Evolutionary conservation across 2,797 vertebrate genomes (phyloP).

Genomic region (Arremon aurantiirostris): DNA sequence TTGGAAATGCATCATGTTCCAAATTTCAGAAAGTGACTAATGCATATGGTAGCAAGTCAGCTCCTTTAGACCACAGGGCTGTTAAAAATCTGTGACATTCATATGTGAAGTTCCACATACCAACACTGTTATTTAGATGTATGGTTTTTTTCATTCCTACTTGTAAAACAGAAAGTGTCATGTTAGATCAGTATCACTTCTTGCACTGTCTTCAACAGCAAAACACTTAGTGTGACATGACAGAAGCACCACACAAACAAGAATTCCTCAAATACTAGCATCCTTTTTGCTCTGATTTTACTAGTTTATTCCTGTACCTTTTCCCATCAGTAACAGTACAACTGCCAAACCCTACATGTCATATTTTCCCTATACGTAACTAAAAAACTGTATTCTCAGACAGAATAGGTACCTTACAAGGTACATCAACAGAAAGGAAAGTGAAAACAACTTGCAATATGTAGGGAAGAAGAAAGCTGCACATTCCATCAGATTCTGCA

Average conservation of each 20-base stretch:
- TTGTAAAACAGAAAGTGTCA: background rate
- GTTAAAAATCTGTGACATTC: background rate
- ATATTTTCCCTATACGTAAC: background rate
- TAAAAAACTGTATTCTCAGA: background rate
- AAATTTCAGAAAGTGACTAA: background rate
- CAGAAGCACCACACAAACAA: background rate
- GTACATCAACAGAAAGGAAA: background rate
- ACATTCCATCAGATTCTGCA: background rate
- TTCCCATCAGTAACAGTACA: background rate
- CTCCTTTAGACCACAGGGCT: background rate
- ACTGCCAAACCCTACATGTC: background rate
- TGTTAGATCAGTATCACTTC: background rate
- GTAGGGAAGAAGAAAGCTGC: background rate
- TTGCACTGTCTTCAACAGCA: background rate
- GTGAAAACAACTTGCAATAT: background rate
- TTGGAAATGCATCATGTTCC: background rate
- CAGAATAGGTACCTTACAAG: background rate
- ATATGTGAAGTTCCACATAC: background rate
- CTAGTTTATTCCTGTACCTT: background rate
- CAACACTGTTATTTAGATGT: background rate
- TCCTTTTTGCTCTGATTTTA: background rate
- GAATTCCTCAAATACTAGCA: background rate
- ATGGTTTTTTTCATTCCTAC: background rate
- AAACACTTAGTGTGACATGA: background rate
- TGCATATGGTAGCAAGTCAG: background rate